Evolutionary conservation across 2,888 invertebrate species (phyloP).

Genomic region (Cryptophagus acutangulus): DNA sequence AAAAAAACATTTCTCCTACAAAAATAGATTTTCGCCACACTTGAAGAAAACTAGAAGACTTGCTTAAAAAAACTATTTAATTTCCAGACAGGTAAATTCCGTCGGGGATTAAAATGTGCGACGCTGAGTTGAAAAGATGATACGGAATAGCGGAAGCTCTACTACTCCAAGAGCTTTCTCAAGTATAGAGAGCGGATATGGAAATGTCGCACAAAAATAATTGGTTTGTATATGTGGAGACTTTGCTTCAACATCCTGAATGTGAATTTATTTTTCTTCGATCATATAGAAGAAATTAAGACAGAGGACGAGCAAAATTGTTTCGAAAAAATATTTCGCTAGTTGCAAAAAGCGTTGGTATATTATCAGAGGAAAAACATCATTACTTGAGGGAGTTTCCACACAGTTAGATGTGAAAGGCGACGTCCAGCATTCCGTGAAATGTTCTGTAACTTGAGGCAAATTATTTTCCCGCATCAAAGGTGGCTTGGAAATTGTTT

Average conservation of each 20-base stretch:
- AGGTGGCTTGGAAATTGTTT: conserved; percentile 43
- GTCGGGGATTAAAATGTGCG: not conserved
- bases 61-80: too few relatives aligned
- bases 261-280: too few relatives aligned
- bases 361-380: too few relatives aligned
- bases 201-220: conserved; percentile 34
- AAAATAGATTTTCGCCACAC: too few relatives aligned
- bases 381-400: conserved; percentile 29
- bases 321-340: too few relatives aligned
- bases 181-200: conserved; percentile 31
- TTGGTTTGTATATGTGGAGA: conserved; percentile 1
- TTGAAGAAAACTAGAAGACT: too few relatives aligned
- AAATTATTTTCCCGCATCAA: conserved; percentile 43
- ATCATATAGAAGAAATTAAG: too few relatives aligned
- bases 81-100: not conserved
- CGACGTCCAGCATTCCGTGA: conserved; percentile 38
- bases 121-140: conserved; percentile 15
- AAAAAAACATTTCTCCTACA: not conserved
- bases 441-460: conserved; percentile 44
- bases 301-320: too few relatives aligned
- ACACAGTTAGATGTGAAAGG: conserved; percentile 38
- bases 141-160: conserved; percentile 32
- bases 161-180: conserved; percentile 28
- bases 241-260: too few relatives aligned
- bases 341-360: too few relatives aligned